Conservation (phyloP, 2,797 vertebrate genomes). For the Arctocebus calabarensis region DNA sequence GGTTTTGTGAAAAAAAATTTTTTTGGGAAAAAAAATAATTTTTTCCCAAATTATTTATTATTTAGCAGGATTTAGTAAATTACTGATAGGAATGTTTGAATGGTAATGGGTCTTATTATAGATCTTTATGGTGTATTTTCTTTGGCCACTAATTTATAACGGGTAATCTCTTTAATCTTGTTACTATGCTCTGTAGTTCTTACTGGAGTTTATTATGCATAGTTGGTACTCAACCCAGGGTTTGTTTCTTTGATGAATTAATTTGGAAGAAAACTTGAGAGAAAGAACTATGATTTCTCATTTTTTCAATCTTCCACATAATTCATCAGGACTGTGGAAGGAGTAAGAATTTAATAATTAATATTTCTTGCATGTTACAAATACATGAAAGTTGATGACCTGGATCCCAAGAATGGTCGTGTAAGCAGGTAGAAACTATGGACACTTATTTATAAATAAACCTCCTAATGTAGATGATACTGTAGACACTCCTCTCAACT, state of each 20-base stretch:
- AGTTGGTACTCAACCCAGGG: neutral
- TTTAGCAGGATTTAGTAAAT: neutral
- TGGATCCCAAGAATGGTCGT: neutral
- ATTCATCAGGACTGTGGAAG: neutral
- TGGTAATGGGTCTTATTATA: neutral
- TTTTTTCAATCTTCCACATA: neutral
- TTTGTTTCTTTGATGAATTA: neutral
- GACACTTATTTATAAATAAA: neutral
- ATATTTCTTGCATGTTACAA: neutral
- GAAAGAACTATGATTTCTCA: neutral
- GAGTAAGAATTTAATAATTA: neutral
- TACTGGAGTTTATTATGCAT: neutral
- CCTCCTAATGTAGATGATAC: neutral
- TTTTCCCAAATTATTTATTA: neutral
- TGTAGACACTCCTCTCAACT: rapidly evolving
- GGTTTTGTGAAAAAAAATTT: too few relatives aligned
- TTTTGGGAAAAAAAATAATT: too few relatives aligned
- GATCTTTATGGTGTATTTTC: neutral
- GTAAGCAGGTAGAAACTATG: neutral
- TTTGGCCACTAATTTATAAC: neutral
- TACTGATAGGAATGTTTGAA: neutral
- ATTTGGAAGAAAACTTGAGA: neutral
- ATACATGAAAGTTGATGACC: neutral
- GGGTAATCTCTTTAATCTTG: neutral
- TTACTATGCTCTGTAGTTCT: neutral